Conservation (phyloP, 2,113 vertebrate species). For the Bucco capensis region DNA sequence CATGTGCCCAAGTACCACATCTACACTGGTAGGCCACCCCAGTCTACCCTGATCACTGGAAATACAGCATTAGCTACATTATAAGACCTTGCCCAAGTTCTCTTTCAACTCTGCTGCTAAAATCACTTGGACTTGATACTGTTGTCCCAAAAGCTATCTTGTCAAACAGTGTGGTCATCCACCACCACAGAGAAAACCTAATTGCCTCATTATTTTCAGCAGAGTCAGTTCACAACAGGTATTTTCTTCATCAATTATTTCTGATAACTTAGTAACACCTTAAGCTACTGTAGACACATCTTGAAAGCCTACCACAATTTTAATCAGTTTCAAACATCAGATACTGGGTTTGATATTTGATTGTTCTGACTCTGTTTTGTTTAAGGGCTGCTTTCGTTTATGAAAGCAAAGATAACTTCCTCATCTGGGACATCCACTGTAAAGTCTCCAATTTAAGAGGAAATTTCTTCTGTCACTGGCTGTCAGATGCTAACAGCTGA, state of each 20-base stretch:
- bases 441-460: conserved; percentile 24
- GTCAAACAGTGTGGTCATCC: not conserved
- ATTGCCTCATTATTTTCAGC: conserved; percentile 14
- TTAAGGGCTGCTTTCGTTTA: conserved; percentile 34
- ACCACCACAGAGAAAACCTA: not conserved
- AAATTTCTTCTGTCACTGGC: conserved; percentile 28
- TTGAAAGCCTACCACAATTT: not conserved
- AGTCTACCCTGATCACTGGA: not conserved
- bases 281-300: not conserved
- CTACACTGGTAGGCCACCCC: not conserved
- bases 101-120: conserved; percentile 30
- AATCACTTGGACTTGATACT: conserved; percentile 18
- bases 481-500: conserved; percentile 45
- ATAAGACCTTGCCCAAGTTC: not conserved
- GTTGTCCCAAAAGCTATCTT: conserved; percentile 32
- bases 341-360: conserved; percentile 43
- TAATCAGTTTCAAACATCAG: conserved; percentile 42
- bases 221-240: conserved; percentile 12
- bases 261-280: conserved; percentile 1
- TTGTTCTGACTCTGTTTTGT: not conserved
- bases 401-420: conserved; percentile 36
- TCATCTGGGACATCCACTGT: conserved; percentile 19
- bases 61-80: not conserved
- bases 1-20: no score
- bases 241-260: conserved; percentile 52